Percentiles rank a stretch among this genome's conserved stretches.
Evolutionary conservation across 1,140 invertebrate species (phyloP).

Genomic region (Trichomalopsis sarcophagae): DNA sequence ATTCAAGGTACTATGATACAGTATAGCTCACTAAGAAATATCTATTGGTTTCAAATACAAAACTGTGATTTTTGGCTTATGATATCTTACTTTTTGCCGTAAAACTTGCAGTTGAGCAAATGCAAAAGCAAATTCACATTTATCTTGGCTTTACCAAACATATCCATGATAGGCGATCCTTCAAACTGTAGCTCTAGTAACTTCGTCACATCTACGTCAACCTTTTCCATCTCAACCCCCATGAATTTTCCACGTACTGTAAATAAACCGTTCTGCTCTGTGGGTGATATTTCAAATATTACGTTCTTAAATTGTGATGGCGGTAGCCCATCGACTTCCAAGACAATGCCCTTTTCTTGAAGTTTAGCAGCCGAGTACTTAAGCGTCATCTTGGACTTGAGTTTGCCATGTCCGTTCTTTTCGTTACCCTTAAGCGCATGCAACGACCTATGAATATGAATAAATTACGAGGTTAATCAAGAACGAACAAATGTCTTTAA

Average conservation of each 20-base stretch:
- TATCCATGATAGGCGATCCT: conserved; percentile 85
- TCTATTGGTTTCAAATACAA: not conserved
- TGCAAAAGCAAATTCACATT: conserved; percentile 87
- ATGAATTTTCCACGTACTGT: conserved; percentile 86
- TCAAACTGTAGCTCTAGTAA: conserved; percentile 87
- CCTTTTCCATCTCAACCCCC: conserved; percentile 86
- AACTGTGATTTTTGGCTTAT: not conserved
- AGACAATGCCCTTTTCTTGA: conserved; percentile 83
- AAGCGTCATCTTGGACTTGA: conserved; percentile 79
- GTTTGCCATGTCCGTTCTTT: conserved; percentile 75
- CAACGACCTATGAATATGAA: conserved; percentile 73
- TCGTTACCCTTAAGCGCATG: conserved; percentile 74
- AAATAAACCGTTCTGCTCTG: conserved; percentile 82
- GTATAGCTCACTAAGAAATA: not conserved
- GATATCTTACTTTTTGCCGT: conserved; percentile 76
- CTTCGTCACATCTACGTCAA: conserved; percentile 86
- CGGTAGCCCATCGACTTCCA: conserved; percentile 84
- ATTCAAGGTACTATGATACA: not conserved
- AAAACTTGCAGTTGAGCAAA: conserved; percentile 87
- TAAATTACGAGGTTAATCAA: conserved; percentile 3
- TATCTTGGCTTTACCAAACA: conserved; percentile 87
- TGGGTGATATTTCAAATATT: conserved; percentile 85
- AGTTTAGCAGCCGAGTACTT: conserved; percentile 85
- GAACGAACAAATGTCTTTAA: too few species aligned
- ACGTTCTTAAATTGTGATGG: conserved; percentile 85